Evolutionary conservation across 2,113 vertebrate species (phyloP).

Genomic region (Neodontobutis hainanensis): DNA sequence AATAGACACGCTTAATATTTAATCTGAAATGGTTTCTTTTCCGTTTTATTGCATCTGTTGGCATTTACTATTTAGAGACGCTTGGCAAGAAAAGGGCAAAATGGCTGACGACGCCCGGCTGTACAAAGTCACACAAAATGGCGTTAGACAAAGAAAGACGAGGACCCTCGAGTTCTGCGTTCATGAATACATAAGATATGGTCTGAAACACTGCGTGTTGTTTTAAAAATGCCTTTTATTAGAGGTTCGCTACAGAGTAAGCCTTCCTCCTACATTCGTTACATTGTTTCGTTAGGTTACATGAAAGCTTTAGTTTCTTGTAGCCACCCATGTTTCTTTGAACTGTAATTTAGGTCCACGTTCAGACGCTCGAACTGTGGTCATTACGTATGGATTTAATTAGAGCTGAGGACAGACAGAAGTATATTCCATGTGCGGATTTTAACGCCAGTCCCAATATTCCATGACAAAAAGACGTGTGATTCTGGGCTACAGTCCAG

Average conservation of each 20-base stretch:
- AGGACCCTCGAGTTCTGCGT: no score
- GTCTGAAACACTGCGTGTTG: not conserved
- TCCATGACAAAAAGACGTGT: constrained; percentile 49
- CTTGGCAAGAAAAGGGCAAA: constrained; percentile 62
- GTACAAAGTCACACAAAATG: constrained; percentile 76
- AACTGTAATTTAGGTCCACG: constrained; percentile 50
- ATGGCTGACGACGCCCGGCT: constrained; percentile 73
- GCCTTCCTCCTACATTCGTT: no score
- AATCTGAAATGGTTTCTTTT: no score
- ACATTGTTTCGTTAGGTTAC: not conserved
- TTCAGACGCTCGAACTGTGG: constrained; percentile 39
- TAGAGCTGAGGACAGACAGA: constrained; percentile 34
- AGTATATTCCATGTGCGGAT: constrained; percentile 54
- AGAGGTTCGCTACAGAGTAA: not conserved
- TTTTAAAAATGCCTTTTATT: no score
- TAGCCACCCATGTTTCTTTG: not conserved
- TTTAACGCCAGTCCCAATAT: constrained; percentile 50
- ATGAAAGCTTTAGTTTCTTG: constrained; percentile 4
- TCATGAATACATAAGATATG: not conserved
- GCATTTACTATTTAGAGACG: constrained; percentile 3
- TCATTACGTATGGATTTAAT: constrained; percentile 59
- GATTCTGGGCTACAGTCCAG: constrained; percentile 55
- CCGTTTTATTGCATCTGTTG: no score
- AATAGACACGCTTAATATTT: not conserved
- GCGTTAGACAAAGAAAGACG: constrained; percentile 77